phyloP scores from a whole-genome alignment of 2,113 vertebrate genomes.

The Callorhinus ursinus region DNA sequence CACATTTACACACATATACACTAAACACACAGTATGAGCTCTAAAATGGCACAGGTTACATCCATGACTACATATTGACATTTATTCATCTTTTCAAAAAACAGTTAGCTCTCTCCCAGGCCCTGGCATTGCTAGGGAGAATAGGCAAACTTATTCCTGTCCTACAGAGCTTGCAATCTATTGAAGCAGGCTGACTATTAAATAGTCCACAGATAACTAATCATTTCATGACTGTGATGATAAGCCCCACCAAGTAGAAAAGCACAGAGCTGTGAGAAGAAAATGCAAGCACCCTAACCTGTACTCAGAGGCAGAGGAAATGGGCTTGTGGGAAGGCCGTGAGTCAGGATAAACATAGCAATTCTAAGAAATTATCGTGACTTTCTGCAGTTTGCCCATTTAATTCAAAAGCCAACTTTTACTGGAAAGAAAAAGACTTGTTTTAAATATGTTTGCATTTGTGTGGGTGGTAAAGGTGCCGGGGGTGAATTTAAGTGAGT shows the following conservation, averaged over 20 bases:
- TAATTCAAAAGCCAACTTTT: not conserved
- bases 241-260: no score
- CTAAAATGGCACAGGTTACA: not conserved
- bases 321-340: rapidly evolving
- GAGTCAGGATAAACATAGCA: not conserved
- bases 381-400: not conserved
- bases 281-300: not conserved
- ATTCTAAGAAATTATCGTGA: not conserved
- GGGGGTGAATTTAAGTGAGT: not conserved
- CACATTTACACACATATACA: not conserved
- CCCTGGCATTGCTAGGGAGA: not conserved
- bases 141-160: not conserved
- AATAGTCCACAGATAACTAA: not conserved
- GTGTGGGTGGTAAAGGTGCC: no score
- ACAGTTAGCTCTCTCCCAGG: not conserved
- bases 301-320: not conserved
- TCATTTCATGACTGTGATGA: not conserved
- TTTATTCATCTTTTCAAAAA: not conserved
- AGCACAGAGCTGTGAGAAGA: not conserved
- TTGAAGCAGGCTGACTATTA: not conserved
- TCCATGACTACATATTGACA: not conserved
- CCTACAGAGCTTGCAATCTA: not conserved
- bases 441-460: not conserved
- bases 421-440: not conserved
- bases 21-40: not conserved